Base-by-base conservation (phyloP, 2,113 vertebrate genomes). In the Phaetusa simplex region DNA sequence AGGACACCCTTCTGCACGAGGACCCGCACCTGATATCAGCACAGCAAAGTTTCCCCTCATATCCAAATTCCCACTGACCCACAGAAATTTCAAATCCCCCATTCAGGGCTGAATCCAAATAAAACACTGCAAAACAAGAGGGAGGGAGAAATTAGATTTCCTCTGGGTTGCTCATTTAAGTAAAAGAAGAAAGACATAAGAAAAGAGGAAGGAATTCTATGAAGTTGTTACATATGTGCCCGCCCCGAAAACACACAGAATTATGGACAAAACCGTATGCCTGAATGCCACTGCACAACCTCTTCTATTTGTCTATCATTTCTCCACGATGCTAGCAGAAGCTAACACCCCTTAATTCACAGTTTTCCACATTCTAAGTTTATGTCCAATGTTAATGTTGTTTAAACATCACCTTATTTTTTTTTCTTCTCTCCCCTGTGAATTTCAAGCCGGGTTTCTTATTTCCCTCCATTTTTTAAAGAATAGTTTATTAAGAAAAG, bases 401-500 rank as follows among this genome's bases (percentile, higher is more conserved):
- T 86, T 97, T 92, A 93, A 96, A 90, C 3, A 0, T 22, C 91
- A 77, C 77, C 34, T 90, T 42, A 12, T 62, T 82, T 58, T 64
- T 64, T 67, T 50, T 52, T 14, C 50, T 62, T 67, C 66, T 64
- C 53, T 74, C 64, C 71, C 50, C 74, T 66, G 38, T 38, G 83
- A 66, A 90, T 94, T 95, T 82, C 77, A 49, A 3, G 58, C 79
- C 38, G 59, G n/a, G 43, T 74, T 97, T 92, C 93, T 90, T 45
- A 79, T 86, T 83, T 74, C 36, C 64, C 76, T 89, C 88, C 27
- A 21, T 91, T 93, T 93, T 87, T 87, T 6, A 74, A 93, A 58
- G 50, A 76, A 82, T 12, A 72, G 50, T 88, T 96, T 74, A 95
- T 93, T 95, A 96, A 96, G 82, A n/a, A 91, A 94, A 96, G 88